Base-by-base conservation (phyloP, 2,888 invertebrate species). In the Parelbella ahira region DNA sequence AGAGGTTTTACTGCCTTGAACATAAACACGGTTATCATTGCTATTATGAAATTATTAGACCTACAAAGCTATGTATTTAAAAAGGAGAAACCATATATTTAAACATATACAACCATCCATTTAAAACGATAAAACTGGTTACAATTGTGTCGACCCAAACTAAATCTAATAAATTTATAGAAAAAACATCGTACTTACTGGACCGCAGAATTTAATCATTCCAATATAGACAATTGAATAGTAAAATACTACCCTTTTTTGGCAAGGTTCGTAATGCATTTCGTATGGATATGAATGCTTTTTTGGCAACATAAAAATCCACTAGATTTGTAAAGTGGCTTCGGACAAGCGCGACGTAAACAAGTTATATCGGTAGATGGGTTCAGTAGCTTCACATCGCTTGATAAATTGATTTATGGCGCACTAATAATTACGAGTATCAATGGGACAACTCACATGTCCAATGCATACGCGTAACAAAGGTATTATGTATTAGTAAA, bases 241-340 rank as follows among this genome's bases (percentile, higher is more conserved):
- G 33, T 41, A 41, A 41, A 25, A 27, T 41, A 41, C 33, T 34
- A 41, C 33, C 27, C 12, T 41, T 42, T 43, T 67, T 77, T 72
- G 69, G 72, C 71, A 69, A 70, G 66, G 60, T 70, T 63, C 68
- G 65, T 69, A 67, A 65, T 53, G 64, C 62, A 63, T 70, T 75
- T 74, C 65, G 69, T 71, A 66, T 68, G 72, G 69, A 67, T 70
- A 56, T 62, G 53, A 62, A 63, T 62, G 57, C 65, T 68, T 71
- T 63, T 51, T 56, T 44, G 63, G 60, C 54, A 71, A 76, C 78
- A 77, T 72, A 77, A 77, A 77, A 77, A 64, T 72, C 77, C 77
- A 79, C 77, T 77, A 79, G 75, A 75, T 75, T 72, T 70, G 70
- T 72, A 73, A 72, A 71, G 62, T 66, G 67, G 66, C 68, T 59